Percentiles rank a stretch among this genome's conserved stretches.
These are phyloP conservation scores for Athalia rosae DNA, from an alignment of 2,888 invertebrate genomes.

Conservation along the genomic window DNA sequence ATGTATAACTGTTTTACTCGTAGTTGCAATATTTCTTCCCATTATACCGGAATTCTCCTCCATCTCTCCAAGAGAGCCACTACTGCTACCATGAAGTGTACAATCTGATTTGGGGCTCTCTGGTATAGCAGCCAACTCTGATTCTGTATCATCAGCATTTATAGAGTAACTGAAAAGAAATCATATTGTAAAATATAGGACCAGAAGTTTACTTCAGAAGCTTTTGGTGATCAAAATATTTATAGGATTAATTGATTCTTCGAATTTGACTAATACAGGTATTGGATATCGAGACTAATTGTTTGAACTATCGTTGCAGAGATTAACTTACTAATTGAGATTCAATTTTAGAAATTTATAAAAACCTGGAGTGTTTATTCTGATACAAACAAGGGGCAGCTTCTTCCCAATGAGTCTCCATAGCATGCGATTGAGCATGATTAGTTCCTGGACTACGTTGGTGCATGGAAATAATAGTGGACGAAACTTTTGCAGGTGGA, in stretches of 20 bases:
- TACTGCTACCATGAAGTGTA: constrained; percentile 84
- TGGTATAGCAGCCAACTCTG: constrained; percentile 91
- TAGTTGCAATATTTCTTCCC: constrained; percentile 34
- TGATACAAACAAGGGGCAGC: constrained; percentile 71
- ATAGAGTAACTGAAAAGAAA: constrained; percentile 70
- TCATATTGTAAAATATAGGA: neutral
- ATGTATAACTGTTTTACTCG: constrained; percentile 22
- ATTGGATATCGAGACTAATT: no score
- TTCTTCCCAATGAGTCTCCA: constrained; percentile 85
- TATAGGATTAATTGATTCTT: neutral
- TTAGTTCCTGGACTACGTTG: constrained; percentile 64
- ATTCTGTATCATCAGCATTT: constrained; percentile 91
- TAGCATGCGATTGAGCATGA: constrained; percentile 67
- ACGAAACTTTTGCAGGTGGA: constrained; percentile 60
- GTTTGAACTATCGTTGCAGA: neutral
- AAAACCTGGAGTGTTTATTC: constrained; percentile 67
- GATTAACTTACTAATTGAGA: neutral
- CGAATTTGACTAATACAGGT: no score
- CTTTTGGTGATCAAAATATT: neutral
- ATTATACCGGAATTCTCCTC: constrained; percentile 60
- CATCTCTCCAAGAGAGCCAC: constrained; percentile 68
- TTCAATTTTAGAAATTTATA: neutral
- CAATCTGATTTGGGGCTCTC: constrained; percentile 93
- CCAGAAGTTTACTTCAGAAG: neutral
- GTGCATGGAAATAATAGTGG: constrained; percentile 61